Base-by-base conservation (phyloP, 2,113 vertebrate genomes). In the Bothrops jararaca region DNA sequence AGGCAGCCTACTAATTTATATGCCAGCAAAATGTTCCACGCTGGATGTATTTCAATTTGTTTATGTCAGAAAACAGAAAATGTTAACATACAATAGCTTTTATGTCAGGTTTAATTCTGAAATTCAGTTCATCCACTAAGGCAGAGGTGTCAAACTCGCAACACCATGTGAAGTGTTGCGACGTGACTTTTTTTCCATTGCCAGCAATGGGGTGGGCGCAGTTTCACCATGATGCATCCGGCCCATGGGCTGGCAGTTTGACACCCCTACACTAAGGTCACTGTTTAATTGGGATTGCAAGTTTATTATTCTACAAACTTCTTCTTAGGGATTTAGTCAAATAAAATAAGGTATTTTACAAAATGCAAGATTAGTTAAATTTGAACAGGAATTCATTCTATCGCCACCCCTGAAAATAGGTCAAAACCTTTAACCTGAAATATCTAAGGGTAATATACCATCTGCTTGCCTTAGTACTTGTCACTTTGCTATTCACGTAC, bases 361-460 rank as follows among this genome's bases (percentile, higher is more conserved):
- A 86, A 34, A 86, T 48, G 39, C 4, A 91, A 11, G 0, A 2
- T 10, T 64, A 94, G 39, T 22, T 91, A 96, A 97, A 95, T 45
- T 91, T 57, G 95, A 93, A 85, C 94, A 94, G 96, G 86, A 56
- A 90, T 94, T 96, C 94, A 13, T 48, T 15, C 29, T n/a, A 69
- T n/a, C 4, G 18, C 18, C 48, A 52, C 24, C 2, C 20, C 29
- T 88, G 64, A 96, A 97, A 95, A 94, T 26, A 92, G 53, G 53
- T 92, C 94, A 93, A 94, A 94, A 74, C 42, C 13, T 93, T 91
- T 85, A 60, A 26, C 10, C 24, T 90, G 9, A 11, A 56, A 92
- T 94, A 69, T 0, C 4, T 93, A 91, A 96, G 94, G 85, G 95
- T 86, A 85, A 64, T 95, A 95, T 97, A 97, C 97, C 98, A 97